Evolutionary conservation across 2,888 invertebrate species (phyloP), one percentile per base, ranked within the genome.

Genomic region (Acanthosepion pharaonis): DNA sequence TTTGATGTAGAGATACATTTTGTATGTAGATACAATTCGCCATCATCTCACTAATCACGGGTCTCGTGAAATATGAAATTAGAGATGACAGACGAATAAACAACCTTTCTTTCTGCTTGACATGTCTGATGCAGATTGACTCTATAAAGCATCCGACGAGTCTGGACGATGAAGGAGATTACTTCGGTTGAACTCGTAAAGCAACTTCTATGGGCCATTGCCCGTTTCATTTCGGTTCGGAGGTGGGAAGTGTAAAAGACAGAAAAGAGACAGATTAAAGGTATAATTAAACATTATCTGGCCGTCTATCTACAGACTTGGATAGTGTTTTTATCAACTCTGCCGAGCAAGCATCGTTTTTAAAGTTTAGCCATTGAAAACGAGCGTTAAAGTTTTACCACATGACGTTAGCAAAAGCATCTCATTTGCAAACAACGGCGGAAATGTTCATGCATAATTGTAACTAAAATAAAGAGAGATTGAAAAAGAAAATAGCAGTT

Each of bases 101-200:
- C n/a, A n/a, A 33, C 78, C 78, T 78, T 78, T n/a, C 78, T 78
- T 78, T 78, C 78, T 33, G 78, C 78, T 78, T 78, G 78, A 78
- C 78, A n/a, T n/a, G n/a, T 11, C n/a, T 78, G 33, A 78, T 78
- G 33, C 78, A 78, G 78, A 78, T 78, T 78, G 78, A 78, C 78
- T n/a, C 78, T 78, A 78, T 78, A 78, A 78, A 78, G 78, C n/a
- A 33, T 33, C 78, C n/a, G 33, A 78, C 11, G 15, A 78, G 78
- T 78, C 78, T 78, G 78, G 33, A 33, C 78, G 20, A n/a, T 78
- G 11, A 33, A 78, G n/a, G 78, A 33, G 78, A 78, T 78, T 78
- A 78, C 78, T 78, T 78, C 33, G n/a, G 33, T 33, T 78, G 33
- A n/a, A 78, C n/a, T 78, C 78, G n/a, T 78, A 78, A 78, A 78